These are phyloP conservation scores for Melanocharis versteri DNA, from an alignment of 2,113 vertebrate genomes.

Conservation along the genomic window DNA sequence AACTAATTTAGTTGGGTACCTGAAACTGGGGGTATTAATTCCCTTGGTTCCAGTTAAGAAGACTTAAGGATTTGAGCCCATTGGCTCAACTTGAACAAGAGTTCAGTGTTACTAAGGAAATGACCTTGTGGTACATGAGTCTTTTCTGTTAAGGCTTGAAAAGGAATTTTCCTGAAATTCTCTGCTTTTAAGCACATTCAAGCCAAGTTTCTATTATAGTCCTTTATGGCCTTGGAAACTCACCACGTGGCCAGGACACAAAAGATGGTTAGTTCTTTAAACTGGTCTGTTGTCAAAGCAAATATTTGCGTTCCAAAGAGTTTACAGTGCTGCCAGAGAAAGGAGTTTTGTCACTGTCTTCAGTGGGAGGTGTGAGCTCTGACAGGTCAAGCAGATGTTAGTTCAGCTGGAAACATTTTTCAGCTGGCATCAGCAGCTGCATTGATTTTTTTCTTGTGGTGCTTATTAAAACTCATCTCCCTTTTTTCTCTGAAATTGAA, in stretches of 20 bases:
- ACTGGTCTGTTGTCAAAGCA: neutral
- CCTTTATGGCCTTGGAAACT: neutral
- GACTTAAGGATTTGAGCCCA: neutral
- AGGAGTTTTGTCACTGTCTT: neutral
- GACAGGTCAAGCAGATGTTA: neutral
- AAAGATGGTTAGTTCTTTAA: neutral
- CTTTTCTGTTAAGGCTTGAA: neutral
- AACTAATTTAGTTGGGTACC: neutral
- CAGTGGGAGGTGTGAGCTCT: constrained; percentile 1
- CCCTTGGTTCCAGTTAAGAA: neutral
- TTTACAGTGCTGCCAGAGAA: neutral
- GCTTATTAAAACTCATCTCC: neutral
- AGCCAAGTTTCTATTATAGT: neutral
- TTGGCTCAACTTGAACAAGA: neutral
- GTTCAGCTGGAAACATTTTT: constrained; percentile 24
- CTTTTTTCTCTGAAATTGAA: neutral
- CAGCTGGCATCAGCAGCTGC: neutral
- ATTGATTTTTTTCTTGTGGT: neutral
- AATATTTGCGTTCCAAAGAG: neutral
- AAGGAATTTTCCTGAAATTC: neutral
- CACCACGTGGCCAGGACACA: neutral
- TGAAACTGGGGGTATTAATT: neutral
- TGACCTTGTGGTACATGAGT: accelerated
- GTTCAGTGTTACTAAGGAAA: neutral
- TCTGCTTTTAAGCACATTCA: neutral